phyloP scores from a whole-genome alignment of 2,888 invertebrate genomes.

The Nemurella pictetii region DNA sequence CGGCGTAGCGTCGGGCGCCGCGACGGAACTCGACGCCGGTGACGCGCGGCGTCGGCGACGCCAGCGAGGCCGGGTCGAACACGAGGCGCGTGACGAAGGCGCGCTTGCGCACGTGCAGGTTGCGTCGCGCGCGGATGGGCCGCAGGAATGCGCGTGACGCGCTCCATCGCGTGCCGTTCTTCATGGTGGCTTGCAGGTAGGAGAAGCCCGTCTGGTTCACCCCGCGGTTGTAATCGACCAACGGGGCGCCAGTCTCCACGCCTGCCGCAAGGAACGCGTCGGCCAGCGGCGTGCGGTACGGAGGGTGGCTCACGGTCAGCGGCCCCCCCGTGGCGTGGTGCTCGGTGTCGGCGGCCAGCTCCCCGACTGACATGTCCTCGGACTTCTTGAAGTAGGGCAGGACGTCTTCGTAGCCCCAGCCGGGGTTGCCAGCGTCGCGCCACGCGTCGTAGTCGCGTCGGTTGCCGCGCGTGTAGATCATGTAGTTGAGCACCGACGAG shows the following conservation, averaged over 20 bases:
- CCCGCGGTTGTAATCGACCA: conserved; percentile 63
- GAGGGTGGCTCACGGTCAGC: conserved; percentile 59
- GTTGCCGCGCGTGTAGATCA: conserved; percentile 76
- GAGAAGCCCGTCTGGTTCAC: conserved; percentile 63
- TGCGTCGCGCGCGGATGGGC: conserved; percentile 60
- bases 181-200: conserved; percentile 60
- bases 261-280: conserved; percentile 66
- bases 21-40: conserved; percentile 61
- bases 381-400: conserved; percentile 77
- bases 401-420: conserved; percentile 74
- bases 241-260: conserved; percentile 61
- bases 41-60: conserved; percentile 56
- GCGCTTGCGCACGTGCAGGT: conserved; percentile 64
- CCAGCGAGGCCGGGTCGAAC: conserved; percentile 53
- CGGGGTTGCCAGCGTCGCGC: conserved; percentile 69
- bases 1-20: conserved; percentile 55
- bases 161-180: conserved; percentile 68
- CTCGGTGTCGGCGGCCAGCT: conserved; percentile 53
- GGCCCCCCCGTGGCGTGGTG: conserved; percentile 62
- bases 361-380: conserved; percentile 62
- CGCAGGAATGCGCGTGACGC: conserved; percentile 68
- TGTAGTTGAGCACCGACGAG: conserved; percentile 75
- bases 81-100: conserved; percentile 64
- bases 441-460: conserved; percentile 75
- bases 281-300: conserved; percentile 60